Base-by-base conservation (phyloP, 2,888 invertebrate species). In the Neoascia interrupta region DNA sequence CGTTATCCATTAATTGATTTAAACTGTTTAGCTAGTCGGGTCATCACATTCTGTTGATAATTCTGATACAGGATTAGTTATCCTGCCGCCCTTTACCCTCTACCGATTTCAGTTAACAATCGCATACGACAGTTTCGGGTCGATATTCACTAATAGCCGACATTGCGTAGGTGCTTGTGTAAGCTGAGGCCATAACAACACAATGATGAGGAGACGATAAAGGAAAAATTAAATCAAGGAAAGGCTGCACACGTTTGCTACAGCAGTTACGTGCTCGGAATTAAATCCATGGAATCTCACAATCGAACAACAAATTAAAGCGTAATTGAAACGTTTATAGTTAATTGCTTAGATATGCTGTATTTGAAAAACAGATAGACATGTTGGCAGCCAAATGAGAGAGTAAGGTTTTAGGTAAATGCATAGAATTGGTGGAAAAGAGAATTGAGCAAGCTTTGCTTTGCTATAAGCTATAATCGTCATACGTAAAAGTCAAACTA, bases 181-280 rank as follows among this genome's bases (percentile, higher is more conserved):
- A 69, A 58, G 43, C 37, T n/a, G 13, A 21, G 31, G 45, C 8
- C 31, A 56, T 56, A 68, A 39, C 68, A 58, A 28, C 37, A 21
- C 31, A 51, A 58, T n/a, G 18, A 43, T 31, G 51, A 51, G 31
- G 3, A 31, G 2, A 31, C 19, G 34, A 41, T 23, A 58, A 49
- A 43, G 18, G 69, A 58, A 58, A 54, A 58, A 51, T 58, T 21
- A 58, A 58, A 49, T 51, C 39, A 56, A 58, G 31, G 23, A 31
- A 31, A 56, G 41, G 34, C 56, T 68, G 58, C 58, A 45, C 58
- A 69, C 49, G 69, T 60, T 69, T 68, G 39, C 58, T 51, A 51
- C 41, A 31, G 41, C 28, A 36, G 41, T 51, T 63, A 75, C 75
- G 75, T 75, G 75, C 56, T 23, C 49, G 36, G 75, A 75, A 69